These are phyloP conservation scores for Rafetus swinhoei DNA, from an alignment of 2,113 vertebrate species.

Conservation along the genomic window DNA sequence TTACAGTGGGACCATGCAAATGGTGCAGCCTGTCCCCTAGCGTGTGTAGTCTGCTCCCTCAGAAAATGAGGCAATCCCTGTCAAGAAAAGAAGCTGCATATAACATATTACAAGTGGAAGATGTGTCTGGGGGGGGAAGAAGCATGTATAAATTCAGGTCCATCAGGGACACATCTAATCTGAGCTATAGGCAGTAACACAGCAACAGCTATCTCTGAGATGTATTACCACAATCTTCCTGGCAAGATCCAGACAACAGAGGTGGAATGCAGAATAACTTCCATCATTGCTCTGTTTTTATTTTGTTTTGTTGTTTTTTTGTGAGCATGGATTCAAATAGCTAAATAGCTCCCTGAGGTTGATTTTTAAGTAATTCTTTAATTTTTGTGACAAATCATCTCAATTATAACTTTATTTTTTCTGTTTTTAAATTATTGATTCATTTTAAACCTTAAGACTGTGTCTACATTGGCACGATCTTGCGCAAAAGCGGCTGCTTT, in stretches of 20 bases:
- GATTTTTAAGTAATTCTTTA: neutral
- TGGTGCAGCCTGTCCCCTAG: neutral
- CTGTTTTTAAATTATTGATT: neutral
- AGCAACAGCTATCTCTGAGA: neutral
- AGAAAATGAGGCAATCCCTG: neutral
- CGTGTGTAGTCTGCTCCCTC: neutral
- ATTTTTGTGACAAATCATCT: neutral
- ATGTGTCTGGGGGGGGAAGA: neutral
- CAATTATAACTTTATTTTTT: neutral
- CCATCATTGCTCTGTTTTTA: neutral
- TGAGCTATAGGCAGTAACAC: neutral
- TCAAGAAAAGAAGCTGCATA: neutral
- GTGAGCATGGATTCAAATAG: neutral
- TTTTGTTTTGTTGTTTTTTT: neutral
- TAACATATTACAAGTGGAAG: neutral
- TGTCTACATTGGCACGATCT: no score
- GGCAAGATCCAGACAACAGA: neutral
- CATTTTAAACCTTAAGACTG: neutral
- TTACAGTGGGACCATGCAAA: neutral
- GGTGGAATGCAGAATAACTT: neutral
- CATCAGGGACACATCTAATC: neutral
- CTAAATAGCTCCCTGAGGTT: neutral
- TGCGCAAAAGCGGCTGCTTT: no score
- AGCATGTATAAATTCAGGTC: neutral
- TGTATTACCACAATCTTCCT: neutral